Conservation (phyloP, 2,888 invertebrate species). For the Troides oblongomaculatus region DNA sequence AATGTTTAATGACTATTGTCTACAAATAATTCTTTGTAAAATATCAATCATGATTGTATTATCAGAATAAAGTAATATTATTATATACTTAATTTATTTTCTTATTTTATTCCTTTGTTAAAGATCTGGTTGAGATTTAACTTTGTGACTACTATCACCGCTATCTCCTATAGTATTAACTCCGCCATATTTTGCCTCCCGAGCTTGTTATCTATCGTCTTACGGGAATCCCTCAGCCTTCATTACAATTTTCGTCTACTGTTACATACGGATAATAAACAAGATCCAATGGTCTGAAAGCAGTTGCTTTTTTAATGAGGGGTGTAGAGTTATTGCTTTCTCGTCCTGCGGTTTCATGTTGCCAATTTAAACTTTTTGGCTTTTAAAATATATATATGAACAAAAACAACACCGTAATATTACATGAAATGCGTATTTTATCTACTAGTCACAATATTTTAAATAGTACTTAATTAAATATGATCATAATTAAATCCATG, state of each 20-base stretch:
- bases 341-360: conserved; percentile 39
- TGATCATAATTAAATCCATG: too few relatives aligned
- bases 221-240: conserved; percentile 66
- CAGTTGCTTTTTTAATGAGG: conserved; percentile 45
- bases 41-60: too few relatives aligned
- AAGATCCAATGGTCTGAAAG: conserved; percentile 44
- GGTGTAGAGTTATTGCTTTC: conserved; percentile 31
- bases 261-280: conserved; percentile 67
- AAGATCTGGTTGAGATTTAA: not conserved
- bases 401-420: too few relatives aligned
- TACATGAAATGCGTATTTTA: too few relatives aligned
- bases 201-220: conserved; percentile 70
- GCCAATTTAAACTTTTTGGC: conserved; percentile 34
- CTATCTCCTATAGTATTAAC: conserved; percentile 30
- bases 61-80: too few relatives aligned
- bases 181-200: conserved; percentile 42
- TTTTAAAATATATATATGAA: not conserved
- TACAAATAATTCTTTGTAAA: too few relatives aligned
- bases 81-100: too few relatives aligned
- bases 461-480: too few relatives aligned
- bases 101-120: too few relatives aligned
- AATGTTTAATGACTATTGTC: too few relatives aligned
- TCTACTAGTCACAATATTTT: too few relatives aligned
- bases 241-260: conserved; percentile 74
- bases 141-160: conserved; percentile 9